Conservation (phyloP, 2,888 invertebrate genomes). For the Venustoraphidia nigricollis region DNA sequence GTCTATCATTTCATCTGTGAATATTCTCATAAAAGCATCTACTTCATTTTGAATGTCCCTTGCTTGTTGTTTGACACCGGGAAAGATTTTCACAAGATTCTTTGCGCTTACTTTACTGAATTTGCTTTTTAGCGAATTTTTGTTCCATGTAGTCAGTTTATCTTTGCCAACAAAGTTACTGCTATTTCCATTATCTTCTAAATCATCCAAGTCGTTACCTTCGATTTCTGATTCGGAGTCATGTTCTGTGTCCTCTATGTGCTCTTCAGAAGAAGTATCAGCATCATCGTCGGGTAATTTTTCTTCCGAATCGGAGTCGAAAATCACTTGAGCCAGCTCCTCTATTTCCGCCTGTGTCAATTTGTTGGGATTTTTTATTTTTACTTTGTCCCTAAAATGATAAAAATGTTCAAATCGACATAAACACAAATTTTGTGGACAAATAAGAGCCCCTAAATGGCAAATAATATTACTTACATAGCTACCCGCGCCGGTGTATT, state of each 20-base stretch:
- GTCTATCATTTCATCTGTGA: constrained; percentile 11
- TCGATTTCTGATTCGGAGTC: constrained; percentile 7
- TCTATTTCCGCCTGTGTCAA: constrained; percentile 9
- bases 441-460: too few species aligned
- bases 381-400: constrained; percentile 9
- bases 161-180: constrained; percentile 5
- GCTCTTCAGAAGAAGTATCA: constrained; percentile 4
- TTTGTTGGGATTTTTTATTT: constrained; percentile 5
- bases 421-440: too few species aligned
- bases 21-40: constrained; percentile 7
- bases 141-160: too few species aligned
- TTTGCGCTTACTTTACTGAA: too few species aligned
- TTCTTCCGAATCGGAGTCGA: constrained; percentile 6
- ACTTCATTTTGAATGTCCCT: constrained; percentile 3
- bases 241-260: constrained; percentile 5
- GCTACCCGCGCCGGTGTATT: too few species aligned
- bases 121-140: too few species aligned
- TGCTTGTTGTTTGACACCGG: background rate
- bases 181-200: constrained; percentile 5
- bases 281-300: constrained; percentile 3
- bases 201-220: constrained; percentile 7
- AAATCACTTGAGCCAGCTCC: constrained; percentile 8
- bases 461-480: too few species aligned
- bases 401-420: background rate
- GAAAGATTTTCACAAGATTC: too few species aligned